Evolutionary conservation across 2,797 vertebrate genomes (phyloP), one percentile per base, ranked within the genome.

Genomic region (Urocyon cinereoargenteus): DNA sequence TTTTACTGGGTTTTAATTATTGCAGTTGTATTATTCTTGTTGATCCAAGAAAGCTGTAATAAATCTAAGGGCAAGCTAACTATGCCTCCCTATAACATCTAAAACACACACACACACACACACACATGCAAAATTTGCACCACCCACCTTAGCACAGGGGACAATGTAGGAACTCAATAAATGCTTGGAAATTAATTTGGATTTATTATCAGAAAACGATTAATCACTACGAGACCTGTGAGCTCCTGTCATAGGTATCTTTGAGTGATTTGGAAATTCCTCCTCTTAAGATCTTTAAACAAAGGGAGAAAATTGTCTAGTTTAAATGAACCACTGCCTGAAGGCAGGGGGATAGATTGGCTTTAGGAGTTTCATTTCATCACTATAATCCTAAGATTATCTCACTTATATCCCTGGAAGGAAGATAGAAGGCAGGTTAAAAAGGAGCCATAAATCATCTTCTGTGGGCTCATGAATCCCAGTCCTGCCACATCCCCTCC

Each of bases 241-340:
- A 96, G 86, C 24, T 77, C 34, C 90, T 89, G 85, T 81, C 96
- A 98, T 70, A 82, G 72, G 75, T 95, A 90, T 83, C 72, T 97
- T 72, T 90, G 94, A 96, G 90, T 96, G 89, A 96, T 96, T 97
- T 98, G 91, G 91, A 97, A 98, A 97, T 97, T 97, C 91, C 72
- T 97, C 61, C 72, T 97, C 90, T 95, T 94, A 96, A 97, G 97
- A 97, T 97, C 93, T 97, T 98, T 97, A 98, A 97, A 98, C 96
- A 97, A 95, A 97, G 90, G 83, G 28, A 97, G 92, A 97, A 97
- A 97, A 94, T 91, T 93, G 90, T 95, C 86, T 94, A 75, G 45
- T 94, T 97, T 97, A 96, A 97, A 97, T 95, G 95, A 96, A 97
- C 84, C 53, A 88, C 59, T 95, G 97, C 98, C 98, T 96, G 53